phyloP scores from a whole-genome alignment of 2,113 vertebrate genomes.

The Motacilla tschutschensis region DNA sequence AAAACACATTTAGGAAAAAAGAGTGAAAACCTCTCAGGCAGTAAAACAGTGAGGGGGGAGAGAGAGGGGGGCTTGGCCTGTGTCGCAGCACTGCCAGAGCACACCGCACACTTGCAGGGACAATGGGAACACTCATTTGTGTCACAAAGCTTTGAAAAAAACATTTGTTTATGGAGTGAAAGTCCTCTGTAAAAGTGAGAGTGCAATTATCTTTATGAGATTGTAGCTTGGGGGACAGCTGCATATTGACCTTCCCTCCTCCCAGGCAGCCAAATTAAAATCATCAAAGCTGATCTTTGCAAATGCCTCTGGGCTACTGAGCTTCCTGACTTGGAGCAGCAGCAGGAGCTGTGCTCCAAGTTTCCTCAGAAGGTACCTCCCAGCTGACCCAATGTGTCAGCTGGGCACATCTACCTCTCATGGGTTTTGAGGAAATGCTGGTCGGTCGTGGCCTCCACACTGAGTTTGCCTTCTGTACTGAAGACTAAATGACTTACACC shows the following conservation, averaged over 20 bases:
- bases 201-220: neutral
- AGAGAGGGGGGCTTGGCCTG: neutral
- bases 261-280: neutral
- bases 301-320: neutral
- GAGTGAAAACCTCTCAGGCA: neutral
- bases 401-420: neutral
- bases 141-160: neutral
- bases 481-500: neutral
- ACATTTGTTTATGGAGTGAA: neutral
- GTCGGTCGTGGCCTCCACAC: neutral
- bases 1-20: neutral
- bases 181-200: neutral
- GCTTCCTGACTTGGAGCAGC: neutral
- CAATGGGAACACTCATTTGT: neutral
- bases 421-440: neutral
- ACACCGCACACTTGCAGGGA: neutral
- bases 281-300: neutral
- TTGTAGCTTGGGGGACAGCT: neutral
- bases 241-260: neutral
- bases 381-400: neutral
- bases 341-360: neutral
- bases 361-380: neutral
- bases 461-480: neutral
- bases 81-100: neutral
- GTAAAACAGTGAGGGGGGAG: neutral